phyloP scores from a whole-genome alignment of 2,797 vertebrate species.

The Eidolon dupreanum region DNA sequence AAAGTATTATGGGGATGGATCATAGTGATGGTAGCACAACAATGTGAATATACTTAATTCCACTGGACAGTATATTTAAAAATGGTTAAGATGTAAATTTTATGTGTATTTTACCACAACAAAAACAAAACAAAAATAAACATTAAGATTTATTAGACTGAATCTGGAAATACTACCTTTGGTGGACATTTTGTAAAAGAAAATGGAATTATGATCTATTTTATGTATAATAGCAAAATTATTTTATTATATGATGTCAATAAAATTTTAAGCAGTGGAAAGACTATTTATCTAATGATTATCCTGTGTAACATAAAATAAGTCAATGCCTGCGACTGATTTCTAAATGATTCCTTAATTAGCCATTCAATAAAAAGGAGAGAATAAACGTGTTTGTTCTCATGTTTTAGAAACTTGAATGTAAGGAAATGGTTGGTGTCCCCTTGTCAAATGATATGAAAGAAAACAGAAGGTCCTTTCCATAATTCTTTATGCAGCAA shows the following conservation, averaged over 20 bases:
- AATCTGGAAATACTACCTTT: not conserved
- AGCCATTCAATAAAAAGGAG: not conserved
- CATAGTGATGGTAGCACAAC: not conserved
- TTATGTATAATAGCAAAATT: not conserved
- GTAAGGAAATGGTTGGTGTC: not conserved
- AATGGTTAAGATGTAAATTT: not conserved
- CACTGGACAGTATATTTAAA: not conserved
- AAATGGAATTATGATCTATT: not conserved
- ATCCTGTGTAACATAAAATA: not conserved
- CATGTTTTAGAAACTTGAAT: not conserved
- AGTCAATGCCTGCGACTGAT: not conserved
- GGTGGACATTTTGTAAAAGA: not conserved
- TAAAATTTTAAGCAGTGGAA: not conserved
- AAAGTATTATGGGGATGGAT: not conserved
- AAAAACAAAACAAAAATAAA: not conserved
- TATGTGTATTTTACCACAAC: not conserved
- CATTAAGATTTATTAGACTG: not conserved
- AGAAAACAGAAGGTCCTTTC: not conserved
- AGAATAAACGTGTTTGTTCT: not conserved
- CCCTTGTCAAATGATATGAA: not conserved
- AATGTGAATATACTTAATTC: not conserved
- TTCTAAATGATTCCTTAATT: not conserved
- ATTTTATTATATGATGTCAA: not conserved
- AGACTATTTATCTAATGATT: not conserved
- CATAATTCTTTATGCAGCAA: not conserved